phyloP scores from a whole-genome alignment of 2,888 invertebrate species.

The Oxyteleia sp. region DNA sequence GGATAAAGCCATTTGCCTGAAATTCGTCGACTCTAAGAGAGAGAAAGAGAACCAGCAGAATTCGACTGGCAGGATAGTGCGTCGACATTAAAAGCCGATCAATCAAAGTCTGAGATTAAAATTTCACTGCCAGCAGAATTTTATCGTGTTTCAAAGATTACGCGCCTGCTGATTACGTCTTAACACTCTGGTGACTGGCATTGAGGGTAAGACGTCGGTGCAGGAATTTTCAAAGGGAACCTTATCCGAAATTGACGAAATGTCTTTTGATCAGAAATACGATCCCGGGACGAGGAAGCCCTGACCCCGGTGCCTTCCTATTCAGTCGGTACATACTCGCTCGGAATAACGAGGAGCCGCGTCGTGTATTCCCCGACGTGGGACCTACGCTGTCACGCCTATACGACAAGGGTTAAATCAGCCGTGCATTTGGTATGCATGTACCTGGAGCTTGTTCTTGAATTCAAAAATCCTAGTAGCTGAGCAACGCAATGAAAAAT shows the following conservation, averaged over 20 bases:
- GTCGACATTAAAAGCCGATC: too few relatives aligned
- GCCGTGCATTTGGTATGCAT: slow-evolving; percentile 69
- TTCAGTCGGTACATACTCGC: slow-evolving; percentile 64
- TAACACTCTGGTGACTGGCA: slow-evolving; percentile 10
- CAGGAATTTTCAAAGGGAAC: slow-evolving; percentile 24
- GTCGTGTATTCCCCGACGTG: slow-evolving; percentile 66
- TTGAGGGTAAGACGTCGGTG: neutral
- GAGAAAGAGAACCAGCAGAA: too few relatives aligned
- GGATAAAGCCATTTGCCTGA: too few relatives aligned
- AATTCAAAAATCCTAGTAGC: slow-evolving; percentile 64
- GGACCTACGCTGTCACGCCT: slow-evolving; percentile 71
- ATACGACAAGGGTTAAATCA: slow-evolving; percentile 73
- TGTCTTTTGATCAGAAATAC: slow-evolving; percentile 64
- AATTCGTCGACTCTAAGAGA: too few relatives aligned
- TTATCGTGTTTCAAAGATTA: too few relatives aligned
- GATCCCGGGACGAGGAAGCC: slow-evolving; percentile 40
- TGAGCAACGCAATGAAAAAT: slow-evolving; percentile 47
- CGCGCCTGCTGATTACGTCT: too few relatives aligned
- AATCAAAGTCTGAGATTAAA: too few relatives aligned
- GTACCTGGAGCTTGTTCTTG: slow-evolving; percentile 67
- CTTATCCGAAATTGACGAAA: slow-evolving; percentile 55
- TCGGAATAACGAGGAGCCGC: slow-evolving; percentile 67
- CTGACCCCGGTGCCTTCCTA: slow-evolving; percentile 60
- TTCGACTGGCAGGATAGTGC: too few relatives aligned
- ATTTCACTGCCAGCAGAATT: too few relatives aligned